Conservation (phyloP, 1,140 invertebrate species). For the Daktulosphaira vitifoliae region DNA sequence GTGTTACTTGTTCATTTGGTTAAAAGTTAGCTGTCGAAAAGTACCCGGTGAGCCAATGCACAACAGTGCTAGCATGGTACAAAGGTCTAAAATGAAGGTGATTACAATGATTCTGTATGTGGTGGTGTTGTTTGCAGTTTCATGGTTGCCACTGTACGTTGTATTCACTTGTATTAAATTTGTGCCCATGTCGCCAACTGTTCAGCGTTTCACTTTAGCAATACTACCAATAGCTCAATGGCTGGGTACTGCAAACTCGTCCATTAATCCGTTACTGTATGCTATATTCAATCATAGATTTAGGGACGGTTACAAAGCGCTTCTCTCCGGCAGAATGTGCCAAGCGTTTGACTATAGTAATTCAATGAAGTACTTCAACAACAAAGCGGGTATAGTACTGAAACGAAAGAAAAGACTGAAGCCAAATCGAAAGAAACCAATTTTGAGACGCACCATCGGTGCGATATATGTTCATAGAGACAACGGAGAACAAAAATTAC, state of each 20-base stretch:
- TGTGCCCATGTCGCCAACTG: constrained; percentile 57
- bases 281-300: constrained; percentile 97
- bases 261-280: constrained; percentile 94
- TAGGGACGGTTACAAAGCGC: constrained; percentile 80
- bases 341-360: constrained; percentile 71
- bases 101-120: constrained; percentile 95
- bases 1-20: constrained; percentile 88
- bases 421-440: neutral
- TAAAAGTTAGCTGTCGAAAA: constrained; percentile 75
- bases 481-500: too few relatives aligned
- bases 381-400: neutral
- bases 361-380: constrained; percentile 48
- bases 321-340: constrained; percentile 72
- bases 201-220: constrained; percentile 68
- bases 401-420: neutral
- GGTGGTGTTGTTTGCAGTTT: constrained; percentile 87
- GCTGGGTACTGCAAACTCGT: constrained; percentile 91
- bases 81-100: constrained; percentile 84
- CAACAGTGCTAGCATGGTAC: constrained; percentile 79
- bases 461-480: constrained; percentile 20
- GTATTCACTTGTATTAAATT: constrained; percentile 82
- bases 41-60: constrained; percentile 86
- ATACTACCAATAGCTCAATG: constrained; percentile 88
- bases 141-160: constrained; percentile 91
- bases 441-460: neutral